Evolutionary conservation across 2,888 invertebrate species (phyloP), one percentile per base, ranked within the genome.

Genomic region (Mesorhabditis belari): DNA sequence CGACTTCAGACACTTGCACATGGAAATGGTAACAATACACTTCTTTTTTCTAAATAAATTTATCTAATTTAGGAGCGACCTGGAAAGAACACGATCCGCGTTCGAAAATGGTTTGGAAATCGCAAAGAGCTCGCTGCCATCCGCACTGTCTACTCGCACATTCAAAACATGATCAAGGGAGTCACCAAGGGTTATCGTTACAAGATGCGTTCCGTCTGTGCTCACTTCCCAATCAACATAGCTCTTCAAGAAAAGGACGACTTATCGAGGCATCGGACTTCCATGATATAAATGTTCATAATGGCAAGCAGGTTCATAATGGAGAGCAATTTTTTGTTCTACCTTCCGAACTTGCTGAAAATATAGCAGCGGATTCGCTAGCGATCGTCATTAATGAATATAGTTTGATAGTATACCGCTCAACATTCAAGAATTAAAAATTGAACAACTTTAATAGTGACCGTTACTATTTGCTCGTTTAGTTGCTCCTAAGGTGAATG

Each of bases 181-280:
- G 79, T 74, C 65, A 80, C 81, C 29, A 88, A 90, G 85, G 98
- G 98, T 68, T 98, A 90, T 85, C 88, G 90, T 81, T 98, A 98
- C 86, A 98, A 96, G 86, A 98, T 99, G 98, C 88, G 96, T 81
- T 92, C 95, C 59, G 98, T 96, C 76, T 99, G 98, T 82, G 98
- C 98, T 83, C 98, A 99, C 86, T 98, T 98, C 86, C 98, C 98
- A 83, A 99, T 99, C 83, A 99, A 98, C 85, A 92, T 96, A 83
- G 92, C 93, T 63, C 92, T 95, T 61, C 82, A 83, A 21, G 91
- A 94, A 79, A 86, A 74, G 91, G 92, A 84, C 85, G 88, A 2
- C 84, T 91, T 21, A 90, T 99, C 81, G 96, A 98, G 86, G 80
- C 80, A 59, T 21, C 64, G 49, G 28, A 56, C 4, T 50, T 55